These are phyloP conservation scores for Lithophane ornitopus DNA, from an alignment of 2,888 invertebrate genomes.

Conservation along the genomic window DNA sequence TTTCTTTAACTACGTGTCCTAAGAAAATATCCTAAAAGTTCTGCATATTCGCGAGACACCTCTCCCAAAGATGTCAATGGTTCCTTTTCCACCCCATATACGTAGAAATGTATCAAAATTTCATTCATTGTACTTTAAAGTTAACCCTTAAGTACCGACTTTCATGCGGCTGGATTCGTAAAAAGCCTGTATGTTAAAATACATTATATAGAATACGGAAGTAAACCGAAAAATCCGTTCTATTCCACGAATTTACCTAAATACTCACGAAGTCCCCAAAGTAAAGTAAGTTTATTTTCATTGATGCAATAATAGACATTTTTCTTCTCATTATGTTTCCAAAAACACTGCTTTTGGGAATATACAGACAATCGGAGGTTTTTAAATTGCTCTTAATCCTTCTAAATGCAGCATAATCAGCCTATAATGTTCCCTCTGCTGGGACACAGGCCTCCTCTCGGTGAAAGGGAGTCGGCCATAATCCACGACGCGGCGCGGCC, in stretches of 20 bases:
- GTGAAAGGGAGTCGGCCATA: no score
- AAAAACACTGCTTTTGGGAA: conserved; percentile 24
- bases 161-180: neutral
- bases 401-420: conserved; percentile 3
- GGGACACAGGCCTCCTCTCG: no score
- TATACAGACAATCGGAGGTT: neutral
- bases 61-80: neutral
- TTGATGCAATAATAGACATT: conserved; percentile 46
- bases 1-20: neutral
- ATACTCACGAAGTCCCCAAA: conserved; percentile 16
- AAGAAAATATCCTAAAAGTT: neutral
- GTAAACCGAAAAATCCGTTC: conserved; percentile 11
- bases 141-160: no score
- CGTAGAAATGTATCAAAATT: neutral
- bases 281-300: conserved; percentile 36
- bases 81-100: neutral
- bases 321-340: conserved; percentile 11
- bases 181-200: neutral
- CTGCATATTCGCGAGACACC: neutral
- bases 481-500: no score
- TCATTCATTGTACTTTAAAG: neutral
- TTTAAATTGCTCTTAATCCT: conserved; percentile 29
- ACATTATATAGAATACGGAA: conserved; percentile 4
- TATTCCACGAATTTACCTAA: conserved; percentile 25
- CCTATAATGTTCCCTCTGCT: no score